Evolutionary conservation across 2,797 vertebrate species (phyloP).

Genomic region (Sphenopsis melanotis): DNA sequence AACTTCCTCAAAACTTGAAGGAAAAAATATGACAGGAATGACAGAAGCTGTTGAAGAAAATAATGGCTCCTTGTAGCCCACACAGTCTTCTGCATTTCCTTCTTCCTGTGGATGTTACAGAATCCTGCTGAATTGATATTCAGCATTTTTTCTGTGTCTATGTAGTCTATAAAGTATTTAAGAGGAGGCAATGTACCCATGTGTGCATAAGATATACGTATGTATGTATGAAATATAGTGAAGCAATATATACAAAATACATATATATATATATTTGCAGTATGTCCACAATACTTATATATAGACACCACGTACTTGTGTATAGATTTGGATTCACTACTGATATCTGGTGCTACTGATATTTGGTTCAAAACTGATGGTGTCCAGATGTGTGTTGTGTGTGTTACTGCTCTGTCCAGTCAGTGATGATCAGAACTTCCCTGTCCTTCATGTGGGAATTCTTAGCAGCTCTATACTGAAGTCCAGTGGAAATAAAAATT

Average conservation of each 20-base stretch:
- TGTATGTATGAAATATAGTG: background rate
- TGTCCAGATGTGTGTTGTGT: accelerated
- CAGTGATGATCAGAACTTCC: background rate
- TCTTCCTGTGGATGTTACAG: background rate
- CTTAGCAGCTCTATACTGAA: background rate
- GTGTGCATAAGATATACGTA: no score
- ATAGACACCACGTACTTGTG: background rate
- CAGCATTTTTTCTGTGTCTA: background rate
- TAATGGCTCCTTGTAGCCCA: background rate
- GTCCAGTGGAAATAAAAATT: background rate
- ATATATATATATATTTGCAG: background rate
- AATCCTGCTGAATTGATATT: background rate
- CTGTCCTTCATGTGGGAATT: background rate
- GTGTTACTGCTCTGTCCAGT: background rate
- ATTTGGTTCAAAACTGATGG: background rate
- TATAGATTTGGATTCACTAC: background rate
- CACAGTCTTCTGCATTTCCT: background rate
- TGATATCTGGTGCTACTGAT: background rate
- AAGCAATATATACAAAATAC: background rate
- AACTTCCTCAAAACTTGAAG: background rate
- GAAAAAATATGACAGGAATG: background rate
- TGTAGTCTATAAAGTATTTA: background rate
- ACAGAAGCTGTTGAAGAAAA: background rate
- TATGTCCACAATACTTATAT: background rate
- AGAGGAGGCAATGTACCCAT: background rate